Evolutionary conservation across 2,888 invertebrate genomes (phyloP), one percentile per base, ranked within the genome.

Genomic region (Itoplectis maculator): DNA sequence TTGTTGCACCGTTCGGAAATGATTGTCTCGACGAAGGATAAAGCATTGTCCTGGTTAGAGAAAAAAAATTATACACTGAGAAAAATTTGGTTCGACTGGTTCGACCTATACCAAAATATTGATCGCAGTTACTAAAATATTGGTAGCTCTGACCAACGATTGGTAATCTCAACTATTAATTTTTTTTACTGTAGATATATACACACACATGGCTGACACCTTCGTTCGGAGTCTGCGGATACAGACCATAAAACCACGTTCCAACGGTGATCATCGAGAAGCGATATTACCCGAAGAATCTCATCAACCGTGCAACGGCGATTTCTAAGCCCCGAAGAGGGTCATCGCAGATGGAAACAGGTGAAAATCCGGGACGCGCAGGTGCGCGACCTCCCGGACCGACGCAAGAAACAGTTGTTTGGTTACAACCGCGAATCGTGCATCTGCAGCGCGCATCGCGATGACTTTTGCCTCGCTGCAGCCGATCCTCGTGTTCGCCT

Each of bases 361-460:
- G 68, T 69, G 76, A 47, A 69, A 77, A 69, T 49, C 23, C 68
- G 61, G 59, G n/a, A n/a, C n/a, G n/a, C 45, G 47, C 68, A 37
- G n/a, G 65, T 45, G 18, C 56, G 13, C 40, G 66, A 76, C 42
- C 45, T 18, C 65, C 5, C 42, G 65, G 13, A 45, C 23, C 7
- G 37, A 61, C 15, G 13, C 3, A 20, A 65, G 65, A 69, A 56
- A 70, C 40, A n/a, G 15, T 37, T 29, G 29, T 11, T 40, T 49
- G 54, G 49, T 23, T 40, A 37, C 11, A 20, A 6, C 56, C 56
- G 42, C 66, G 59, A 15, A 20, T 51, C 29, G 47, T 66, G 9
- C 54, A 54, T 42, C 29, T 13, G 40, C n/a, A n/a, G n/a, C n/a
- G n/a, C 15, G 18, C 13, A 15, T 35, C 49, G 47, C 40, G 20